A percentile compares a stretch with the other conserved stretches of the same genome.
Evolutionary conservation across 2,113 vertebrate genomes (phyloP).

Genomic region (Pteronura brasiliensis): DNA sequence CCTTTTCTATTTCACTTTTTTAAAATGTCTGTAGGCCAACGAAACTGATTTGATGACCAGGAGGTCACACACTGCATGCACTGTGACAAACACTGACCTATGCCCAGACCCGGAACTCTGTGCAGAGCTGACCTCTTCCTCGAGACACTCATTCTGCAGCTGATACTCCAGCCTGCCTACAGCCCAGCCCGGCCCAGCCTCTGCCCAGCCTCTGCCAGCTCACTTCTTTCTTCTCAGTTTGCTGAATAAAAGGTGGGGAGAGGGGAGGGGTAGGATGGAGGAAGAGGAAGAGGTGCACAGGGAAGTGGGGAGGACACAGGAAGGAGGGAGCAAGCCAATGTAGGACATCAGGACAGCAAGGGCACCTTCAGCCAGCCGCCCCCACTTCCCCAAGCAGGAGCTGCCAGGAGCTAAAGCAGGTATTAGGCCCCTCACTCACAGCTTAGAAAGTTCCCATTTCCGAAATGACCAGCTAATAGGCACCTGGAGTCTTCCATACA

Average conservation of each 20-base stretch:
- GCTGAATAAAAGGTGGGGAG: not conserved
- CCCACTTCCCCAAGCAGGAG: no score
- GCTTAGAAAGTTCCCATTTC: not conserved
- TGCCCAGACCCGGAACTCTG: not conserved
- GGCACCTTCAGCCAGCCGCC: not conserved
- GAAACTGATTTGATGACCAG: not conserved
- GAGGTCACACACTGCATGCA: accelerated
- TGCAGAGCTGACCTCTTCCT: not conserved
- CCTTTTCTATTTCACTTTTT: not conserved
- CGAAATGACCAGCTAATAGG: not conserved
- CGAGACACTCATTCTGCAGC: no score
- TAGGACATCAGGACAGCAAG: not conserved
- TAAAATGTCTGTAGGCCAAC: accelerated
- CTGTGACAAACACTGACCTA: not conserved
- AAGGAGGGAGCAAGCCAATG: not conserved
- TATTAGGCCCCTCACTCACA: not conserved
- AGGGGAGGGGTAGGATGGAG: not conserved
- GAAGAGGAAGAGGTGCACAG: not conserved
- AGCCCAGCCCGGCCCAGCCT: not conserved
- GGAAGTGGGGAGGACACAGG: not conserved
- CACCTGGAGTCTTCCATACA: not conserved
- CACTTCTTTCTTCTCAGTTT: not conserved
- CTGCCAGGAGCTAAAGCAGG: not conserved
- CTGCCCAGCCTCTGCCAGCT: not conserved
- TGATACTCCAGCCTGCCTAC: not conserved